phyloP scores from a whole-genome alignment of 2,797 vertebrate genomes.

The Pseudocheirus occidentalis region DNA sequence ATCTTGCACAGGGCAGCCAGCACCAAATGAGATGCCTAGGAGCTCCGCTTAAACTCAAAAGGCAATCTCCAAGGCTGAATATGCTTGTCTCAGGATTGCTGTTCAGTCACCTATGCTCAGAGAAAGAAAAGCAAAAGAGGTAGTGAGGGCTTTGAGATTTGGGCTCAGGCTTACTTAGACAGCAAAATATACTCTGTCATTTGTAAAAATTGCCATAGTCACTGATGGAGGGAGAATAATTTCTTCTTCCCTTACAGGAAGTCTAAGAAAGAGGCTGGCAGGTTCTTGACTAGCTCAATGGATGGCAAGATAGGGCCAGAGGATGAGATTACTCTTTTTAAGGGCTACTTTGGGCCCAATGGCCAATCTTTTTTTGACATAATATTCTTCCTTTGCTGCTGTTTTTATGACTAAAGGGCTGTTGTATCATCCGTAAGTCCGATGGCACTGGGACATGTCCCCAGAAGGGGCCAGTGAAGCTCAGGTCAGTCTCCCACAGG shows the following conservation, averaged over 20 bases:
- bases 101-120: not conserved
- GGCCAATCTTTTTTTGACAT: not conserved
- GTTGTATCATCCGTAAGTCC: not conserved
- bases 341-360: not conserved
- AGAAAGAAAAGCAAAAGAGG: not conserved
- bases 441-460: not conserved
- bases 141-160: not conserved
- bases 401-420: not conserved
- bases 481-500: not conserved
- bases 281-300: not conserved
- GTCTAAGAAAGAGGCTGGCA: not conserved
- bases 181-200: not conserved
- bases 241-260: not conserved
- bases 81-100: not conserved
- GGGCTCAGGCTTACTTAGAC: not conserved
- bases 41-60: not conserved
- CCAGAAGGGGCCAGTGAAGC: not conserved
- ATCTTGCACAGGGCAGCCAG: not conserved
- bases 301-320: not conserved
- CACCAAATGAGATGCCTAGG: not conserved
- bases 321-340: not conserved
- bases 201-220: not conserved
- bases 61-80: not conserved
- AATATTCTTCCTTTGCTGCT: not conserved
- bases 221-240: not conserved